Base-by-base conservation (phyloP, 2,113 vertebrate genomes). In the Rhinoptilus africanus region DNA sequence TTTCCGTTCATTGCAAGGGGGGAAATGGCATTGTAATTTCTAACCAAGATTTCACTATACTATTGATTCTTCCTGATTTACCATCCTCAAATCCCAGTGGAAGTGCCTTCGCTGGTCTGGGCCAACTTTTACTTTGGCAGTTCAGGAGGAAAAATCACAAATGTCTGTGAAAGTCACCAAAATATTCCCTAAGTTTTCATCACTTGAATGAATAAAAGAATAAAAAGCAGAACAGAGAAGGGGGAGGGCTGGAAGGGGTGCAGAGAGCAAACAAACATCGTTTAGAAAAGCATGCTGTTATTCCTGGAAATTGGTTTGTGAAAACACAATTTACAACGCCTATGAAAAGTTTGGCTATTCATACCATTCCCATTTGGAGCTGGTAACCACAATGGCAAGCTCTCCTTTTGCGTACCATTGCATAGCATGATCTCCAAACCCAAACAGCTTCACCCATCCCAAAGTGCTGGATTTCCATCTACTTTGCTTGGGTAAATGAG, bases 211-310 rank as follows among this genome's bases (percentile, higher is more conserved):
- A 95, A 87, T 63, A 62, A 96, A 92, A 92, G 90, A 96, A 95
- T 85, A 90, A 80, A 95, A 80, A 96, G 85, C 85, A 93, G 94
- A 97, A 78, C 51, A 73, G 80, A 21, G 92, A 80, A 85, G 85
- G 69, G 89, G 96, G 93, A 89, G 94, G 88, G 81, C 79, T 71
- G 90, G 72, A 28, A 48, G 83, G 92, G 80, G 63, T 72, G 85
- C 88, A 56, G 94, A 91, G 89, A 93, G 91, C 73, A 92, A 96
- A 96, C 91, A 91, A 96, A 89, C 93, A 82, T 83, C 64, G 12
- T 96, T 97, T 97, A 96, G 96, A 97, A 95, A 97, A 97, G 89
- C 93, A 90, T 72, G 95, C 86, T 97, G 96, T 97, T 97, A 96
- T 97, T 97, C 94, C 97, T 97, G 97, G 94, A 97, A 93, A 95